These are phyloP conservation scores for Ceratothoa steindachneri DNA, from an alignment of 2,888 invertebrate genomes.

Conservation along the genomic window DNA sequence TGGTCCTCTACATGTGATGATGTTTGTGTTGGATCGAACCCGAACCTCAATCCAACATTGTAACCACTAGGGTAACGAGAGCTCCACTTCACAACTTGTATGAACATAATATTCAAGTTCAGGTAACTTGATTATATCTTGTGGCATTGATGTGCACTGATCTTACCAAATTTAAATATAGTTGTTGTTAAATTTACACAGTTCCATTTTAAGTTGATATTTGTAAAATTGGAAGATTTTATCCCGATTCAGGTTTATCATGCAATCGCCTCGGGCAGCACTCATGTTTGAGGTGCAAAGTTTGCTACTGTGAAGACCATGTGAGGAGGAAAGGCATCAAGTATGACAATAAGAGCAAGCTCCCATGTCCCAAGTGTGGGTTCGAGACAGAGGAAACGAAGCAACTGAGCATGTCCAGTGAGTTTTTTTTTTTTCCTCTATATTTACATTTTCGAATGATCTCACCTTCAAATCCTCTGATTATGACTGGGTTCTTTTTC, in stretches of 20 bases:
- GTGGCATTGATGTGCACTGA: too few species aligned
- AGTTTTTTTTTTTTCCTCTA: conserved; percentile 53
- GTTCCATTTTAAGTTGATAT: too few species aligned
- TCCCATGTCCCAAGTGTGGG: conserved; percentile 91
- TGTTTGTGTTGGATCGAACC: too few species aligned
- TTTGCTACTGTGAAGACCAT: conserved; percentile 94
- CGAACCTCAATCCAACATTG: too few species aligned
- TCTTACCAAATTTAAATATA: too few species aligned
- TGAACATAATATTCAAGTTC: too few species aligned
- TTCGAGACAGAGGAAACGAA: conserved; percentile 89
- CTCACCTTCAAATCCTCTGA: not conserved
- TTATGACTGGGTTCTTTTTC: not conserved
- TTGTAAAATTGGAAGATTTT: not conserved
- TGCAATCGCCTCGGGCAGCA: conserved; percentile 92
- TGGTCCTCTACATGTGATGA: too few species aligned
- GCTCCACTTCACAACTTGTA: too few species aligned
- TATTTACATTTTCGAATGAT: not conserved
- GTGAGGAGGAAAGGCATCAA: conserved; percentile 86
- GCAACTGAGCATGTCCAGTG: conserved; percentile 92
- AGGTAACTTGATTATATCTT: too few species aligned
- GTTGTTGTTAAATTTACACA: too few species aligned
- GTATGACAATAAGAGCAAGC: conserved; percentile 73
- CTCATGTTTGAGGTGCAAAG: conserved; percentile 91
- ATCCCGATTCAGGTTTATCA: conserved; percentile 77
- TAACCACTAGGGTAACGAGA: too few species aligned